These are phyloP conservation scores for Hemicentrotus pulcherrimus DNA, from an alignment of 35 echinoderm and acorn worm species.

Conservation along the genomic window DNA sequence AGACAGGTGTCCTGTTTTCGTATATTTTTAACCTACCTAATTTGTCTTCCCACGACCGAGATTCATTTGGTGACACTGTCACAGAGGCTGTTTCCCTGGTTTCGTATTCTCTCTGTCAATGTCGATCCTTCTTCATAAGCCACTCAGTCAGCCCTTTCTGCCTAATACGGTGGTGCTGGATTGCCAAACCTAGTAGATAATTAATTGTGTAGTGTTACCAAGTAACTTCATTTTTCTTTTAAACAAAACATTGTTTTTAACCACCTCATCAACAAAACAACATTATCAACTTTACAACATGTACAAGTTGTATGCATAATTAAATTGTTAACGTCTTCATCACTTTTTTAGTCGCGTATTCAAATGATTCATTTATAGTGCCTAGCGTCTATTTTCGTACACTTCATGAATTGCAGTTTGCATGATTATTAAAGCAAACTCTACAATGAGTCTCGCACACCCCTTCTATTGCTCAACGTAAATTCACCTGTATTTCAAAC, in stretches of 20 bases:
- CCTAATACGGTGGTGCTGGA: not conserved
- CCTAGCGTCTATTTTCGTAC: too few relatives aligned
- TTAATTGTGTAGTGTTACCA: constrained; percentile 12
- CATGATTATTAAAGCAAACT: too few relatives aligned
- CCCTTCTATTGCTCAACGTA: too few relatives aligned
- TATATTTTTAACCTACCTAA: not conserved
- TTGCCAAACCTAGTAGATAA: not conserved
- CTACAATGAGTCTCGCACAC: too few relatives aligned
- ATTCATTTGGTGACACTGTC: not conserved
- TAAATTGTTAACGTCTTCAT: too few relatives aligned
- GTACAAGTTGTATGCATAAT: too few relatives aligned
- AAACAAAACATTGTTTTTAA: not conserved
- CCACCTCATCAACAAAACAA: not conserved
- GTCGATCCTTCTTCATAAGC: not conserved
- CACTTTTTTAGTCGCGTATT: too few relatives aligned
- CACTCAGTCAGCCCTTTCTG: not conserved
- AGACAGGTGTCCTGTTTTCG: not conserved
- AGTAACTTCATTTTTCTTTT: not conserved
- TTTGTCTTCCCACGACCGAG: not conserved
- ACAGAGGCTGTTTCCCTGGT: too few relatives aligned
- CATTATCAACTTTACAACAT: too few relatives aligned
- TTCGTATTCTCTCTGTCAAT: not conserved
- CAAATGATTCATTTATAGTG: too few relatives aligned
- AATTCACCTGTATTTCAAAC: too few relatives aligned
- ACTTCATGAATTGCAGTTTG: too few relatives aligned